phyloP scores from a whole-genome alignment of 2,797 vertebrate species.

The Sylvilagus floridanus region DNA sequence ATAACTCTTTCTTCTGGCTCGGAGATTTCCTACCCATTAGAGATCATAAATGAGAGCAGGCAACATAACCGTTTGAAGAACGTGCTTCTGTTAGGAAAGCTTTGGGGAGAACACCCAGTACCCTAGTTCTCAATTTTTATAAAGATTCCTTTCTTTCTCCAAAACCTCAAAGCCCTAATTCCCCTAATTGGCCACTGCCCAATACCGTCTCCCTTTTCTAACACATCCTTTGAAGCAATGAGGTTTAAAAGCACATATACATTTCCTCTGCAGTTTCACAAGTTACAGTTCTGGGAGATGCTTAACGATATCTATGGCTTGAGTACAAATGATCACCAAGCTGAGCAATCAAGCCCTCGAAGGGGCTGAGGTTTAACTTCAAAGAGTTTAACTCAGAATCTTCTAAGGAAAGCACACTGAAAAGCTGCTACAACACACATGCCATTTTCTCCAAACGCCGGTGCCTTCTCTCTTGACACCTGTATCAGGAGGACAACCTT shows the following conservation, averaged over 20 bases:
- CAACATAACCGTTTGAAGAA: slow-evolving; percentile 71
- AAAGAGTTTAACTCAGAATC: slow-evolving; percentile 62
- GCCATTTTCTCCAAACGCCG: background rate
- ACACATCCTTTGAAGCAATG: slow-evolving; percentile 67
- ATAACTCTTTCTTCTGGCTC: slow-evolving; percentile 83
- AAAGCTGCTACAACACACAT: background rate
- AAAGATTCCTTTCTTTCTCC: slow-evolving; percentile 69
- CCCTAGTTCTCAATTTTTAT: slow-evolving; percentile 64
- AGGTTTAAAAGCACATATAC: slow-evolving; percentile 42
- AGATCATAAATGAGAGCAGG: slow-evolving; percentile 73
- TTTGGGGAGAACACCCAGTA: slow-evolving; percentile 82
- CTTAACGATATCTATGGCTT: slow-evolving; percentile 65
- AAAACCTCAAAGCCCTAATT: slow-evolving; percentile 68
- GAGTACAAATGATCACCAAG: slow-evolving; percentile 62
- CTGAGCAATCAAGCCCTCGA: slow-evolving; percentile 51
- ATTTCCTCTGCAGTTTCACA: slow-evolving; percentile 66
- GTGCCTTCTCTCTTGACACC: background rate
- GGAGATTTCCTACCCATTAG: slow-evolving; percentile 77
- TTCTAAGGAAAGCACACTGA: slow-evolving; percentile 36
- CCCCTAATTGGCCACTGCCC: slow-evolving; percentile 64
- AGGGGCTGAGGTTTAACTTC: slow-evolving; percentile 60
- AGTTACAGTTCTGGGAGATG: slow-evolving; percentile 52
- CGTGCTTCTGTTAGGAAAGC: slow-evolving; percentile 65
- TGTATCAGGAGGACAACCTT: background rate
- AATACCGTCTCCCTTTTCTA: slow-evolving; percentile 73